Evolutionary conservation across 2,797 vertebrate species (phyloP).

Genomic region (Hippopotamyrus pictus): DNA sequence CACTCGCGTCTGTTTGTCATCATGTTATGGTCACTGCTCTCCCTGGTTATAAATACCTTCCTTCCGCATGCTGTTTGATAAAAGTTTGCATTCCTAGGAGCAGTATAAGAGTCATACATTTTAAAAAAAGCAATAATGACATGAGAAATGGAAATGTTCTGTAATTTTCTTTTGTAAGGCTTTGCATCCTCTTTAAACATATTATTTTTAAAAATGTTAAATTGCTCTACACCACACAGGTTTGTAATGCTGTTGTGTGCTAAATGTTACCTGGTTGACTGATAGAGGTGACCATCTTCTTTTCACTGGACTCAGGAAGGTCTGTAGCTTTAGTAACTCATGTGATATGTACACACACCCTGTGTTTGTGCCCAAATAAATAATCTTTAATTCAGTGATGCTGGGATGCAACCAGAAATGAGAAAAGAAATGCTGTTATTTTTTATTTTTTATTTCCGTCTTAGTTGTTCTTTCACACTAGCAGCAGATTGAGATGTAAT

Average conservation of each 20-base stretch:
- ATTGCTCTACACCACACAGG: background rate
- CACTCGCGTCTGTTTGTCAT: background rate
- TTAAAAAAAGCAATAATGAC: background rate
- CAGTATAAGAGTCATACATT: background rate
- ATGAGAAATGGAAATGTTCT: background rate
- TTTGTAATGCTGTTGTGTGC: background rate
- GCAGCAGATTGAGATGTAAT: background rate
- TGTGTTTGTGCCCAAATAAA: background rate
- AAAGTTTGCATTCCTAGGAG: background rate
- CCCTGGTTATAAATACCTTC: background rate
- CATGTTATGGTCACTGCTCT: background rate
- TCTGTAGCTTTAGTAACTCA: background rate
- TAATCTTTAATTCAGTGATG: background rate
- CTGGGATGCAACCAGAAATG: background rate
- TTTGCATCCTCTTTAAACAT: background rate
- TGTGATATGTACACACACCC: background rate
- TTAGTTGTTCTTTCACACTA: background rate
- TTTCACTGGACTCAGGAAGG: background rate
- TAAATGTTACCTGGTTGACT: background rate
- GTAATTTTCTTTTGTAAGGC: background rate
- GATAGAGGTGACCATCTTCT: background rate
- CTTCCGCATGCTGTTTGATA: background rate
- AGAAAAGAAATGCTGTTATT: background rate
- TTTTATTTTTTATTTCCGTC: background rate
- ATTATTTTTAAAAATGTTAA: background rate